phyloP scores from a whole-genome alignment of 2,113 vertebrate genomes.

The Raphicerus campestris region DNA sequence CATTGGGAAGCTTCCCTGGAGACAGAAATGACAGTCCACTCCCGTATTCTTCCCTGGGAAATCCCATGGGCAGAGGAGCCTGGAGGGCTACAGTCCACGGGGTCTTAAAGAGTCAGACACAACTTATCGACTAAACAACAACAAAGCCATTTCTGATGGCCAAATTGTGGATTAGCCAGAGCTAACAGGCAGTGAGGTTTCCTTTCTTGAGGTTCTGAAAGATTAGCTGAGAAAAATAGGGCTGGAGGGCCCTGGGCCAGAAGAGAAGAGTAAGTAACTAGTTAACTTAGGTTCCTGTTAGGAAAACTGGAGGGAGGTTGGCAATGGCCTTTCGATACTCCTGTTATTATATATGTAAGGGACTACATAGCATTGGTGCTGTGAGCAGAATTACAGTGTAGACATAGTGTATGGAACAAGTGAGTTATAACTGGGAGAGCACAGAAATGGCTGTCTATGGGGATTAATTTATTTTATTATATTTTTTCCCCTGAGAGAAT shows the following conservation, averaged over 20 bases:
- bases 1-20: not conserved
- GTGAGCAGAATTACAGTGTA: not conserved
- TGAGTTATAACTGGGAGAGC: not conserved
- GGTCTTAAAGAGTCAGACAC: not conserved
- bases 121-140: not conserved
- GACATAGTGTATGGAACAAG: fast-evolving
- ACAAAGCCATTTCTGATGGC: not conserved
- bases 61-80: not conserved
- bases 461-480: not conserved
- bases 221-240: not conserved
- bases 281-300: fast-evolving
- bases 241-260: fast-evolving
- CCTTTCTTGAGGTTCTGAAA: no score
- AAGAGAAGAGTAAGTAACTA: fast-evolving
- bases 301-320: not conserved
- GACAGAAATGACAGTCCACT: not conserved
- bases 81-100: not conserved
- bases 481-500: not conserved
- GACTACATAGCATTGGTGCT: fast-evolving
- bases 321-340: fast-evolving
- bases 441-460: not conserved
- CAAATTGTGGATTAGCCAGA: fast-evolving
- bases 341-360: not conserved
- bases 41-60: not conserved
- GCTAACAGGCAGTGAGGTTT: not conserved